Conservation (phyloP, 2,113 vertebrate genomes). For the Elaphurus davidianus region DNA sequence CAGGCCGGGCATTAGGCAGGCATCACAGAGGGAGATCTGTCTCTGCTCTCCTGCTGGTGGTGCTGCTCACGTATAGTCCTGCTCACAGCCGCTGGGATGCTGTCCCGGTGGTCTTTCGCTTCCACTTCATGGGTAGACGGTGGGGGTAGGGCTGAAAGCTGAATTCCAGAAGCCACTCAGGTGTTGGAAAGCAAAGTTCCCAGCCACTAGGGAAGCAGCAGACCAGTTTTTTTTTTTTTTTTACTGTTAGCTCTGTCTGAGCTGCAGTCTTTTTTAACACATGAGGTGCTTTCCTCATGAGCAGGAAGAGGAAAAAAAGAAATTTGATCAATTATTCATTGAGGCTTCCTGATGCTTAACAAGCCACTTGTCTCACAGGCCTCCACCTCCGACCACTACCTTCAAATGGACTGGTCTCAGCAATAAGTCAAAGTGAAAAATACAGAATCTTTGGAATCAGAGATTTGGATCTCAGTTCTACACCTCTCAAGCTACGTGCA, state of each 20-base stretch:
- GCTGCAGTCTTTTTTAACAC: not conserved
- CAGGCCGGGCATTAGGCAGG: not conserved
- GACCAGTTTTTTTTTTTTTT: not conserved
- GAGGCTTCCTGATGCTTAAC: not conserved
- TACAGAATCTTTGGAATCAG: not conserved
- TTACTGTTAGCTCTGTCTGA: not conserved
- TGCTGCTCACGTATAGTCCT: not conserved
- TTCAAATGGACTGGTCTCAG: not conserved
- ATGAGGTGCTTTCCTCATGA: not conserved
- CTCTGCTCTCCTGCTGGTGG: slow-evolving; percentile 23
- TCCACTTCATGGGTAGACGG: too few relatives aligned
- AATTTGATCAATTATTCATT: not conserved
- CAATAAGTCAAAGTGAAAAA: not conserved
- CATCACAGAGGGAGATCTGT: not conserved
- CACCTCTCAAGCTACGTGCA: too few relatives aligned
- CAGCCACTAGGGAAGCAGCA: not conserved
- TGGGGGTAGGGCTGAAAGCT: not conserved
- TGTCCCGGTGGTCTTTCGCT: not conserved
- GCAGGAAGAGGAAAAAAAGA: not conserved
- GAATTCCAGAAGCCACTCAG: not conserved
- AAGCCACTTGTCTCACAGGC: not conserved
- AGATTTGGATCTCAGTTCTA: not conserved
- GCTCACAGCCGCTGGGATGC: not conserved
- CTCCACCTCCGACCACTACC: too few relatives aligned
- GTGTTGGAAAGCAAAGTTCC: not conserved